Conservation (phyloP, 2,888 invertebrate species). For the Erynnis tages region DNA sequence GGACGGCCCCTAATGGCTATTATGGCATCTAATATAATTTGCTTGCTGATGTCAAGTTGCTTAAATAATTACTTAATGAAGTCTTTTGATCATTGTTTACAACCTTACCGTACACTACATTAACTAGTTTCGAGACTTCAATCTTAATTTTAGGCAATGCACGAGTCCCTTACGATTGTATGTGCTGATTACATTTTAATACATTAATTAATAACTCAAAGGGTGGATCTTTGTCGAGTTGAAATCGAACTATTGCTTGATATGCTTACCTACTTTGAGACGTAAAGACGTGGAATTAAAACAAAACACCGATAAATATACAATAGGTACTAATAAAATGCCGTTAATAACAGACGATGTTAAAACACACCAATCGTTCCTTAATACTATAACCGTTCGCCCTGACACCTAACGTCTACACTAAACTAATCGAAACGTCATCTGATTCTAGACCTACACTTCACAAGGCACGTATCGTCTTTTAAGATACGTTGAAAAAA, state of each 20-base stretch:
- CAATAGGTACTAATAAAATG: constrained; percentile 63
- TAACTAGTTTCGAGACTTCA: neutral
- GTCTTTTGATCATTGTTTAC: constrained; percentile 19
- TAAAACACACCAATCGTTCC: constrained; percentile 44
- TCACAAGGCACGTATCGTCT: constrained; percentile 72
- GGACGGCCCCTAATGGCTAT: too few species aligned
- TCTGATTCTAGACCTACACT: constrained; percentile 44
- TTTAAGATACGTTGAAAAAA: constrained; percentile 74
- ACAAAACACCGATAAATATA: constrained; percentile 35
- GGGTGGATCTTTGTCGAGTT: too few species aligned
- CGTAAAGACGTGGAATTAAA: constrained; percentile 45
- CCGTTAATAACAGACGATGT: constrained; percentile 62
- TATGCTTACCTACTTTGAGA: constrained; percentile 67
- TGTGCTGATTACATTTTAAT: too few species aligned
- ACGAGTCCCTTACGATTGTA: too few species aligned
- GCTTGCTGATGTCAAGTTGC: neutral
- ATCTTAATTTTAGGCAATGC: neutral
- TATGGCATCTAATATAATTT: constrained; percentile 12
- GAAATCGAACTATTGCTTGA: constrained; percentile 38
- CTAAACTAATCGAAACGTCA: constrained; percentile 41
- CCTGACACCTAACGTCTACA: constrained; percentile 36
- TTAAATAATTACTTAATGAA: constrained; percentile 5
- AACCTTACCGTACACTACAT: constrained; percentile 7
- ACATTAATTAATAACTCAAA: too few species aligned
- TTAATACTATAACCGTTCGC: constrained; percentile 25